phyloP scores from a whole-genome alignment of 2,797 vertebrate species.

The Sciurus carolinensis region DNA sequence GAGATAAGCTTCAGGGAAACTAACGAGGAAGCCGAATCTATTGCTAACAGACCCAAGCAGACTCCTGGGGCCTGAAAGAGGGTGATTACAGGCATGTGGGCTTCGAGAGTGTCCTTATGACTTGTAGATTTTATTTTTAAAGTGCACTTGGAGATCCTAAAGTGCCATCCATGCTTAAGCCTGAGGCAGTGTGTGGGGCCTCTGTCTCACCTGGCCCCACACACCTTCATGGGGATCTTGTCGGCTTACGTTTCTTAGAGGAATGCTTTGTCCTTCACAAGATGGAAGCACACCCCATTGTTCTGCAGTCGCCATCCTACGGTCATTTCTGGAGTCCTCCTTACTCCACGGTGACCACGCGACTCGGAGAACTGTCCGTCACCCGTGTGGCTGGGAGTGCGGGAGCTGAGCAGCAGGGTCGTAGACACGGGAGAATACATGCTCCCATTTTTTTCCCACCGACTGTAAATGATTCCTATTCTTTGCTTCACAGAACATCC shows the following conservation, averaged over 20 bases:
- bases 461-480: slow-evolving; percentile 88
- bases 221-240: neutral
- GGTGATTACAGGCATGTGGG: too few species aligned
- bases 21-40: neutral
- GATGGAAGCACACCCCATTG: neutral
- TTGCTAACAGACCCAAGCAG: neutral
- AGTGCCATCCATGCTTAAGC: neutral
- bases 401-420: slow-evolving; percentile 73
- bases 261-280: slow-evolving; percentile 26
- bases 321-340: slow-evolving; percentile 14
- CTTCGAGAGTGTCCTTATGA: neutral
- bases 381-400: slow-evolving; percentile 44
- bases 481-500: slow-evolving; percentile 92
- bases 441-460: slow-evolving; percentile 83
- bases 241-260: neutral
- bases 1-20: neutral
- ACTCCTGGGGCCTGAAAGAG: neutral
- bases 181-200: neutral
- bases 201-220: slow-evolving; percentile 39
- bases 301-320: neutral
- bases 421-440: slow-evolving; percentile 82
- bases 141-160: neutral
- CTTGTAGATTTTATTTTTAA: neutral
- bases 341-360: neutral
- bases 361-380: slow-evolving; percentile 3